Evolutionary conservation across 2,888 invertebrate genomes (phyloP).

Genomic region (Harpalus rufipes): DNA sequence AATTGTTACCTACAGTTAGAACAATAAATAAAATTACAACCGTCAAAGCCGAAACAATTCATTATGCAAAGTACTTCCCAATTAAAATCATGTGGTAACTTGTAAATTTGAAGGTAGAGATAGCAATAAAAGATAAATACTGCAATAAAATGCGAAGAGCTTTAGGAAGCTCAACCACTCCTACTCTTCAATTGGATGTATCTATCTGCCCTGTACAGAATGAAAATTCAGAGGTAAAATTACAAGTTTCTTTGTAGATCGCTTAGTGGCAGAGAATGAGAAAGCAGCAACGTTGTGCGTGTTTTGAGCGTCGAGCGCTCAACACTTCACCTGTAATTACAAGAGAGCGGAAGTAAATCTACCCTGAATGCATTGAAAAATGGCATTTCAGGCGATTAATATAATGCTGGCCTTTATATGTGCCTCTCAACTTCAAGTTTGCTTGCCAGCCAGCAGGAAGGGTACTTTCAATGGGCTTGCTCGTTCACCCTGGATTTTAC

Average conservation of each 20-base stretch:
- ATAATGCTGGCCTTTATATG: conserved; percentile 56
- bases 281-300: conserved; percentile 38
- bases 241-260: conserved; percentile 35
- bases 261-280: background rate
- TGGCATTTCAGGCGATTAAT: conserved; percentile 63
- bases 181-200: conserved; percentile 8
- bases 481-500: conserved; percentile 23
- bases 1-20: background rate
- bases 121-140: conserved; percentile 19
- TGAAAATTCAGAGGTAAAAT: conserved; percentile 39
- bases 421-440: conserved; percentile 18
- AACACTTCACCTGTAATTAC: conserved; percentile 64
- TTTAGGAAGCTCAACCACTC: background rate
- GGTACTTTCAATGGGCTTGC: conserved; percentile 5
- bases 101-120: background rate
- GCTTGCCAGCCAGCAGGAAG: conserved; percentile 7
- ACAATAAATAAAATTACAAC: background rate
- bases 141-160: conserved; percentile 5
- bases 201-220: background rate
- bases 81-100: background rate
- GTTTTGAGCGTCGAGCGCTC: background rate
- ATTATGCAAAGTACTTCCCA: background rate
- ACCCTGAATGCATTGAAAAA: conserved; percentile 63
- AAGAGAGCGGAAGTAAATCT: conserved; percentile 55
- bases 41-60: background rate